Conservation (phyloP, 2,113 vertebrate genomes). For the Ia io region DNA sequence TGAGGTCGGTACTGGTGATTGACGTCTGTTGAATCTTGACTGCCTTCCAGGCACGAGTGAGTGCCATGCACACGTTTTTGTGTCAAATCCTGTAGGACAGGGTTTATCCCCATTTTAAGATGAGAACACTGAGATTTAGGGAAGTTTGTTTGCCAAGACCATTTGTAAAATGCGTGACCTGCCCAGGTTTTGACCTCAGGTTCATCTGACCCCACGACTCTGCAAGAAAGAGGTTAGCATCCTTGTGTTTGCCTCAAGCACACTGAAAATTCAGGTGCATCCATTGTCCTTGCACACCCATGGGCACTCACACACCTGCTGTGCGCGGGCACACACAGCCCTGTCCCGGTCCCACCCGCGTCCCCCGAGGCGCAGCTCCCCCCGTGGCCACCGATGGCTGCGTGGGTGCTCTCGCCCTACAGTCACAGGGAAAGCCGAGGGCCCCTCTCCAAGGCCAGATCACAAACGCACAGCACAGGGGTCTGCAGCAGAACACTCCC, state of each 20-base stretch:
- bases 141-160: neutral
- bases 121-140: neutral
- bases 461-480: neutral
- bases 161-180: neutral
- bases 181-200: neutral
- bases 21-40: neutral
- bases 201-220: neutral
- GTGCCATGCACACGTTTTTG: neutral
- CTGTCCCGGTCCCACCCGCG: neutral
- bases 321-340: no score
- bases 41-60: neutral
- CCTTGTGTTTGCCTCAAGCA: neutral
- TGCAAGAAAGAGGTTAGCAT: neutral
- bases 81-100: neutral
- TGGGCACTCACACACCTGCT: neutral
- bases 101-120: neutral
- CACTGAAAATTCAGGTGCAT: neutral
- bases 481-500: neutral
- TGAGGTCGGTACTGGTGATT: no score
- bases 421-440: neutral
- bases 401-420: no score
- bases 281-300: fast-evolving
- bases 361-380: neutral
- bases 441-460: neutral
- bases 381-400: neutral